These are phyloP conservation scores for Ophioninae sp. DNA, from an alignment of 2,888 invertebrate species.

Conservation along the genomic window DNA sequence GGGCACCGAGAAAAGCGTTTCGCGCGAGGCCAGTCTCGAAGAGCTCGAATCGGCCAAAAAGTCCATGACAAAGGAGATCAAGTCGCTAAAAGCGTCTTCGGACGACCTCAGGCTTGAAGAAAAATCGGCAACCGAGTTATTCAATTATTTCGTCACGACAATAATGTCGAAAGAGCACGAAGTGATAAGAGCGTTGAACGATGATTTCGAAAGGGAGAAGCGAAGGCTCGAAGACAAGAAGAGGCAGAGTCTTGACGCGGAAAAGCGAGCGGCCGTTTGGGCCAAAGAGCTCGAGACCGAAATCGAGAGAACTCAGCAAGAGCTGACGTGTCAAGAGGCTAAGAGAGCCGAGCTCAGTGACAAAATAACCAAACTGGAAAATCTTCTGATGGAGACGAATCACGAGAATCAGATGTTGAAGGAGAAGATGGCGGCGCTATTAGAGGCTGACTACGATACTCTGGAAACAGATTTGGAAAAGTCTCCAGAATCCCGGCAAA, in stretches of 20 bases:
- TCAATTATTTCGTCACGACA: slow-evolving; percentile 70
- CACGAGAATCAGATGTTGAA: slow-evolving; percentile 72
- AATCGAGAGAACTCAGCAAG: slow-evolving; percentile 72
- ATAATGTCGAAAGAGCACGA: slow-evolving; percentile 75
- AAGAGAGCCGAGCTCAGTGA: slow-evolving; percentile 57
- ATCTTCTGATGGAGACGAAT: slow-evolving; percentile 68
- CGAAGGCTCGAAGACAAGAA: slow-evolving; percentile 71
- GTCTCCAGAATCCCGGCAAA: slow-evolving; percentile 29
- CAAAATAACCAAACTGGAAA: slow-evolving; percentile 67
- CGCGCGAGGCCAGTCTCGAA: slow-evolving; percentile 72
- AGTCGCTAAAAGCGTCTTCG: slow-evolving; percentile 65
- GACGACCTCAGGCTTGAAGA: slow-evolving; percentile 41
- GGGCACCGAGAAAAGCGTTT: slow-evolving; percentile 6
- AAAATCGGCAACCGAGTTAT: slow-evolving; percentile 70
- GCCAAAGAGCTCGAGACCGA: slow-evolving; percentile 75
- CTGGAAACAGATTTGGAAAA: slow-evolving; percentile 72
- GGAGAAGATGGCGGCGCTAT: slow-evolving; percentile 66
- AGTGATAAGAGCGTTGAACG: slow-evolving; percentile 69
- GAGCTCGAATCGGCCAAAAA: slow-evolving; percentile 69
- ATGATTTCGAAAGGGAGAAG: slow-evolving; percentile 66
- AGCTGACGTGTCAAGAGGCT: slow-evolving; percentile 69
- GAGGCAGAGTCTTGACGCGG: slow-evolving; percentile 70
- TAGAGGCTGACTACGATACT: slow-evolving; percentile 71
- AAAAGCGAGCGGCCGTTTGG: slow-evolving; percentile 72
- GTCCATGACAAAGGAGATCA: slow-evolving; percentile 74